Conservation (phyloP, 2,113 vertebrate species). For the Suncus etruscus region DNA sequence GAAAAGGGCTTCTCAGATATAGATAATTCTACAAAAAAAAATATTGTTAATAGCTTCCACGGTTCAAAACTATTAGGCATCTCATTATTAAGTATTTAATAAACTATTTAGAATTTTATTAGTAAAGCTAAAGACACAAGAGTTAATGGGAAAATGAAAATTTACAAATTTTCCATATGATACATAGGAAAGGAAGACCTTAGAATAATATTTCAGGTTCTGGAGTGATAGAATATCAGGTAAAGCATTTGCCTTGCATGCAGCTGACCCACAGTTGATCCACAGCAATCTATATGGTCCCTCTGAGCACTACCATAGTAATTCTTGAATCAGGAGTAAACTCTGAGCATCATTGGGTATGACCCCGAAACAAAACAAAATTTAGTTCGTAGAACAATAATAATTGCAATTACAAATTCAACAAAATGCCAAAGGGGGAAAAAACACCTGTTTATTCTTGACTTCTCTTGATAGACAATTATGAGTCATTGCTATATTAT, state of each 20-base stretch:
- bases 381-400: neutral
- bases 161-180: neutral
- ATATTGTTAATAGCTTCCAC: neutral
- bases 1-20: neutral
- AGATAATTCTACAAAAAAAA: neutral
- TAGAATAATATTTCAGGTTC: neutral
- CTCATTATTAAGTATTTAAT: no score
- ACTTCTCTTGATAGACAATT: no score
- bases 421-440: neutral
- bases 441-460: neutral
- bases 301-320: no score
- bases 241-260: no score
- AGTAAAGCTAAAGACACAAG: neutral
- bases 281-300: no score
- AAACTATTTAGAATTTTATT: neutral
- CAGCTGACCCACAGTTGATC: no score
- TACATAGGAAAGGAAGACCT: neutral
- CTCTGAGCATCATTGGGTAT: no score
- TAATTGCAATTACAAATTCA: neutral
- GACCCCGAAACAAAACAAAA: no score
- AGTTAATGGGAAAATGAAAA: neutral
- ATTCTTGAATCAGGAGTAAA: no score
- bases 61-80: neutral
- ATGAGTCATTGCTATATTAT: no score
- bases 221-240: no score